Evolutionary conservation across 2,888 invertebrate genomes (phyloP), one percentile per base, ranked within the genome.

Genomic region (Eutolmus rufibarbis): DNA sequence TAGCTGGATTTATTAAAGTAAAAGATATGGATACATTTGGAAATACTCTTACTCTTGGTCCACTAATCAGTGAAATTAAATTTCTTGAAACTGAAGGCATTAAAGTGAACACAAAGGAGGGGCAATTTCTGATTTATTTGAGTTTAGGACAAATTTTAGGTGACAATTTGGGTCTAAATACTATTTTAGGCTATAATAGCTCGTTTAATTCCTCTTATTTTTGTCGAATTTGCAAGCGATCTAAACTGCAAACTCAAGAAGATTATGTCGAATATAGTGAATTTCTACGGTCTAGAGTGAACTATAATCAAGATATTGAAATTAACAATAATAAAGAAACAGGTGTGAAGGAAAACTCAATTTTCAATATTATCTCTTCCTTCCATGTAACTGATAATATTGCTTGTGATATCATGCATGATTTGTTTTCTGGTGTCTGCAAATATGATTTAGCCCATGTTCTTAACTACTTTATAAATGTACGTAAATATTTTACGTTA

Each of bases 121-220:
- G 86, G 74, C 16, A 4, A 19, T 34, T 34, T 34, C 34, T 34
- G n/a, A 34, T 34, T 2, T 34, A 5, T 34, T 4, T 34, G 34
- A 4, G 2, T 34, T 34, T 88, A 51, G 87, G 87, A 0, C 14
- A 87, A 0, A 43, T 88, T 3, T 28, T 87, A 12, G 89, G n/a
- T n/a, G n/a, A n/a, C n/a, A n/a, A n/a, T n/a, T n/a, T n/a, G n/a
- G n/a, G n/a, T n/a, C n/a, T n/a, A n/a, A n/a, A n/a, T 82, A 5
- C n/a, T 8, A 31, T 86, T 43, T 82, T 85, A 2, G 87, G 78
- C 5, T 88, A 88, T 84, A 56, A 43, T 12, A 87, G 85, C 46
- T 88, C 79, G 9, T 89, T 89, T n/a, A n/a, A n/a, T 82, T 74
- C 66, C 9, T n/a, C n/a, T n/a, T n/a, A n/a, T n/a, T n/a, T n/a